A percentile compares a stretch with the other conserved stretches of the same genome.
These are phyloP conservation scores for Lumbricus terrestris DNA, from an alignment of 2,888 invertebrate species.

Conservation along the genomic window DNA sequence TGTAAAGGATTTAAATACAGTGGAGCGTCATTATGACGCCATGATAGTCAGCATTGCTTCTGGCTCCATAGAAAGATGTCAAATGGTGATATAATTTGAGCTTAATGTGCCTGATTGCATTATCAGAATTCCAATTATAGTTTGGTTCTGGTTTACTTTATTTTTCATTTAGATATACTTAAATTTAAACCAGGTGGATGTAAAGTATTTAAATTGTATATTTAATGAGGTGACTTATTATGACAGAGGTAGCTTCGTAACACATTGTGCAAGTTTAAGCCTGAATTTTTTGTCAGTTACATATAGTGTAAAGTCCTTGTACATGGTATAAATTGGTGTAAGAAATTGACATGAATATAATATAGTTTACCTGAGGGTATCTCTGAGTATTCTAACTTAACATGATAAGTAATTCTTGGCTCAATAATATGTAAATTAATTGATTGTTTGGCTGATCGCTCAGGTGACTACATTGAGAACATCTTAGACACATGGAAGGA, in stretches of 20 bases:
- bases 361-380: neutral
- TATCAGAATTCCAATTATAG: too few species aligned
- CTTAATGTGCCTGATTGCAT: neutral
- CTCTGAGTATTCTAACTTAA: neutral
- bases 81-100: neutral
- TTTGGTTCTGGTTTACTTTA: neutral
- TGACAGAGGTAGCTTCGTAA: neutral
- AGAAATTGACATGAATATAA: neutral
- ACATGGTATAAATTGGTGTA: neutral
- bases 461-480: constrained; percentile 21
- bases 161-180: neutral
- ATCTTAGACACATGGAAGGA: constrained; percentile 14
- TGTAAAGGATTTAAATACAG: neutral
- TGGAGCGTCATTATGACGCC: neutral
- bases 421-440: neutral
- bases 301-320: too few species aligned
- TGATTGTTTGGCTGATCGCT: too few species aligned
- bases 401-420: neutral
- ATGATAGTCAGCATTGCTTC: neutral
- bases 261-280: neutral
- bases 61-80: neutral
- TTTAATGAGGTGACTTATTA: neutral
- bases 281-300: too few species aligned
- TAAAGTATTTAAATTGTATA: neutral
- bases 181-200: neutral